Evolutionary conservation across 2,797 vertebrate genomes (phyloP).

Genomic region (Vespertilio murinus): DNA sequence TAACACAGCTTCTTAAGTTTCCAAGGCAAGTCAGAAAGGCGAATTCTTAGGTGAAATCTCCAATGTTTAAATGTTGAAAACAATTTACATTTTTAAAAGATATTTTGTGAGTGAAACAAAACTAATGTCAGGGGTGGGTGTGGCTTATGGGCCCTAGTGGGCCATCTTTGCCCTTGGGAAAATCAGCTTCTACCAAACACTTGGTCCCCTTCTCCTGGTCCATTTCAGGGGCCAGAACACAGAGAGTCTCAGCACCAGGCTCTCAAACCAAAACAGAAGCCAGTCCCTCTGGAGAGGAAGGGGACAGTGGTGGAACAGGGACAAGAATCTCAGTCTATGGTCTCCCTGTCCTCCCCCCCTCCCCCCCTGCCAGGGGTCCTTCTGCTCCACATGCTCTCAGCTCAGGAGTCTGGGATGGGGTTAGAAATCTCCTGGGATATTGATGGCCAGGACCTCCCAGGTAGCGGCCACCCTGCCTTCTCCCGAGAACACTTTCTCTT

Average conservation of each 20-base stretch:
- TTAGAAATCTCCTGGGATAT: background rate
- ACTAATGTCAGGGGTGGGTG: background rate
- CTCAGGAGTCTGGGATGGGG: background rate
- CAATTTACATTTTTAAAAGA: slow-evolving; percentile 21
- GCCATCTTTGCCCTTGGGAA: background rate
- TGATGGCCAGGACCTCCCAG: background rate
- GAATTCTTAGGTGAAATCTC: background rate
- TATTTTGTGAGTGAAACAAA: background rate
- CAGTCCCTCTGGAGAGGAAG: background rate
- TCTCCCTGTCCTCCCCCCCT: too few relatives aligned
- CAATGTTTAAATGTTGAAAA: background rate
- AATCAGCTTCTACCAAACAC: background rate
- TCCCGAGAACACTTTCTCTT: background rate
- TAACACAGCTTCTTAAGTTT: background rate
- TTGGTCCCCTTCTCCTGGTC: background rate
- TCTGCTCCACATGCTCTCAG: background rate
- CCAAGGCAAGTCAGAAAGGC: background rate
- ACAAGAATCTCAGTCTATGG: background rate
- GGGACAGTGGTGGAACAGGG: background rate
- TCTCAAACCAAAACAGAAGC: background rate
- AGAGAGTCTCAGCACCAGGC: background rate
- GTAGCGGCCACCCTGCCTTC: background rate
- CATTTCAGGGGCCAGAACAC: background rate
- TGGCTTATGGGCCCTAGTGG: background rate
- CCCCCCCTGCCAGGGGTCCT: background rate